These are phyloP conservation scores for Choristoneura rosaceana DNA, from an alignment of 2,888 invertebrate genomes.

Conservation along the genomic window DNA sequence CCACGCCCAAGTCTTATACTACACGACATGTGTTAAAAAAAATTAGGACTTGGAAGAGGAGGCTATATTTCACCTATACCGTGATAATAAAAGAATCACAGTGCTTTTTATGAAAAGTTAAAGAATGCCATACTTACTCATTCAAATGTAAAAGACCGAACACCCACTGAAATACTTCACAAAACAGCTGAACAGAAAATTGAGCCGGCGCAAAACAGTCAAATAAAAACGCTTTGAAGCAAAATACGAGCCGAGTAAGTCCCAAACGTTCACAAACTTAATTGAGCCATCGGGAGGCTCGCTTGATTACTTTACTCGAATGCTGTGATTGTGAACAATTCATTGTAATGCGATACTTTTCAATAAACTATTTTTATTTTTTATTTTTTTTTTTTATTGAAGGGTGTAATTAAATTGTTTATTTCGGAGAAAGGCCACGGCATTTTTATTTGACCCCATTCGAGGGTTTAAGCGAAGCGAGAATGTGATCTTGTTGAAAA, in stretches of 20 bases:
- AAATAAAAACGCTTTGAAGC: not conserved
- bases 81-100: no score
- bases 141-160: not conserved
- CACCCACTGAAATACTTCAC: not conserved
- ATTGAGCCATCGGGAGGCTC: not conserved
- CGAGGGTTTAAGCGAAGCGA: no score
- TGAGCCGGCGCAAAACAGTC: not conserved
- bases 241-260: not conserved
- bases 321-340: constrained; percentile 1
- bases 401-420: constrained; percentile 6
- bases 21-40: no score
- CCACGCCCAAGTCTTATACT: no score
- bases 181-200: not conserved
- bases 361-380: no score
- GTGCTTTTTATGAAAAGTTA: no score
- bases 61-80: no score
- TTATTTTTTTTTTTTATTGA: no score
- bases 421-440: not conserved
- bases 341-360: no score
- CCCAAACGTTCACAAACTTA: constrained; percentile 8
- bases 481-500: no score
- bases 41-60: no score
- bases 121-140: not conserved
- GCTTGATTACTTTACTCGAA: constrained; percentile 9
- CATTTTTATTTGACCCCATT: not conserved